Evolutionary conservation across 2,113 vertebrate genomes (phyloP).

Genomic region (Dasypus novemcinctus): DNA sequence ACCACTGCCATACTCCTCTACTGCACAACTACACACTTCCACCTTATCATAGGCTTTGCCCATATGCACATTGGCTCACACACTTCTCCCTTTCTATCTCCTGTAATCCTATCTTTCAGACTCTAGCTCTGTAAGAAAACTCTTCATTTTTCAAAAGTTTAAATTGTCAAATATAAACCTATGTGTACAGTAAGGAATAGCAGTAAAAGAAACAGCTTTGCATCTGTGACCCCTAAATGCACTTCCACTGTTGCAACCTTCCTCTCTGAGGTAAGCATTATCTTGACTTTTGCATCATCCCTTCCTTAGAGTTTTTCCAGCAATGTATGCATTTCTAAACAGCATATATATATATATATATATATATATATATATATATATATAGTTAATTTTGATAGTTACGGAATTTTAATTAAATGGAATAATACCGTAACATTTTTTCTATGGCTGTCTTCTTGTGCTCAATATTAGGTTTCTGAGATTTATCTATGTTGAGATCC

Average conservation of each 20-base stretch:
- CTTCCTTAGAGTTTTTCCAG: neutral
- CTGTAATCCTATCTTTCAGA: too few relatives aligned
- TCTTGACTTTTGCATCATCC: neutral
- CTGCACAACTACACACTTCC: too few relatives aligned
- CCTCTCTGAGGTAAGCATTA: neutral
- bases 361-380: neutral
- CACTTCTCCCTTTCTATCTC: too few relatives aligned
- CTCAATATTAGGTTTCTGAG: neutral
- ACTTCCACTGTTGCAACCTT: neutral
- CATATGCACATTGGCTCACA: too few relatives aligned
- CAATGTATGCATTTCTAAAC: neutral
- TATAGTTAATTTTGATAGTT: neutral
- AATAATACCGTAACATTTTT: neutral
- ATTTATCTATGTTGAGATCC: neutral
- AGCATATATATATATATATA: neutral
- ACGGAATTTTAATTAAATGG: neutral
- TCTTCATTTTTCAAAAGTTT: neutral
- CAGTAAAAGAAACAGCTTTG: neutral
- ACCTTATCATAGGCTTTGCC: too few relatives aligned
- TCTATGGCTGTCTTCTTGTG: neutral
- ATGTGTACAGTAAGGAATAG: neutral
- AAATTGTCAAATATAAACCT: neutral
- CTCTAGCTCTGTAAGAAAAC: neutral
- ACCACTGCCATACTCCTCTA: too few relatives aligned
- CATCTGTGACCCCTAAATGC: neutral